A percentile compares a stretch with the other conserved stretches of the same genome.
These are phyloP conservation scores for Drosophila tsacasi DNA, from an alignment of 1,140 invertebrate species.

Conservation along the genomic window DNA sequence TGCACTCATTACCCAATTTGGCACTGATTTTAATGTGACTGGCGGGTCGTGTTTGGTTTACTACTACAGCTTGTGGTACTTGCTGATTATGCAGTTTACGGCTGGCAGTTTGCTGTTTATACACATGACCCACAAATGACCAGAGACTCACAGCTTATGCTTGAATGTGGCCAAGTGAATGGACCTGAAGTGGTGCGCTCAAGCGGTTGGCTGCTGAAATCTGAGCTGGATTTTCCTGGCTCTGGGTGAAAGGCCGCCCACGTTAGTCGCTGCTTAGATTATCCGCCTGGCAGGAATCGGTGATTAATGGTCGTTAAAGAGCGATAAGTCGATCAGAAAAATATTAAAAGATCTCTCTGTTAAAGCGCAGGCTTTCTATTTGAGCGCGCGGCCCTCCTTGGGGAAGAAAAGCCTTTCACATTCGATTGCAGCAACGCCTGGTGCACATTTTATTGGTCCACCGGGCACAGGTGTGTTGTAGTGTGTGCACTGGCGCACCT, in stretches of 20 bases:
- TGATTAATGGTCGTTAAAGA: slow-evolving; percentile 51
- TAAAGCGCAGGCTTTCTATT: slow-evolving; percentile 35
- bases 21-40: slow-evolving; percentile 31
- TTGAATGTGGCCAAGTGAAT: slow-evolving; percentile 47
- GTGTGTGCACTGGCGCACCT: slow-evolving; percentile 40
- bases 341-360: slow-evolving; percentile 33
- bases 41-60: slow-evolving; percentile 29
- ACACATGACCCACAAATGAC: slow-evolving; percentile 75
- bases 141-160: slow-evolving; percentile 21
- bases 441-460: slow-evolving; percentile 41
- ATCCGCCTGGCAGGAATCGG: slow-evolving; percentile 39
- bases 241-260: slow-evolving; percentile 49
- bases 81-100: slow-evolving; percentile 58
- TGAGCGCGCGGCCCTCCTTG: slow-evolving; percentile 16
- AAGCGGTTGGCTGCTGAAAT: slow-evolving; percentile 44
- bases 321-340: slow-evolving; percentile 50
- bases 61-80: slow-evolving; percentile 6
- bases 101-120: slow-evolving; percentile 42
- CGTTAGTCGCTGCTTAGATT: slow-evolving; percentile 30
- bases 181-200: slow-evolving; percentile 22
- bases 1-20: slow-evolving; percentile 61
- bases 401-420: slow-evolving; percentile 66
- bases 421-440: slow-evolving; percentile 52
- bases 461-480: slow-evolving; percentile 21
- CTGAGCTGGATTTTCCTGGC: slow-evolving; percentile 51